These are phyloP conservation scores for Ceratosolen fusciceps DNA, from an alignment of 1,140 invertebrate species.

Conservation along the genomic window DNA sequence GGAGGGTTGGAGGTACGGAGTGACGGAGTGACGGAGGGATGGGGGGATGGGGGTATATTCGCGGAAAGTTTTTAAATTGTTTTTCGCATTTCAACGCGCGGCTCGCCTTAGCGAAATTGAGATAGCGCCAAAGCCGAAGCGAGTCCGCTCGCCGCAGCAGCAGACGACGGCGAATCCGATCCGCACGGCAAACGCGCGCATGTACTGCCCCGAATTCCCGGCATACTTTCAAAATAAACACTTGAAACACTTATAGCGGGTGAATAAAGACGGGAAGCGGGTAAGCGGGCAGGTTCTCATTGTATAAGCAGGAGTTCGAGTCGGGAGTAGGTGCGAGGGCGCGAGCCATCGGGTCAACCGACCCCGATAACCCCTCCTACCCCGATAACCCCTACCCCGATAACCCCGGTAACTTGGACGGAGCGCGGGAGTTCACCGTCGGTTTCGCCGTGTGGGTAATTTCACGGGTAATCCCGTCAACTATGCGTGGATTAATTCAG, in stretches of 20 bases:
- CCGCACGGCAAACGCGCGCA: not conserved
- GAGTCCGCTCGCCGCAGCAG: too few species aligned
- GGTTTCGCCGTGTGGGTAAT: constrained; percentile 46
- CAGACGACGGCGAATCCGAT: too few species aligned
- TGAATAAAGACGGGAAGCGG: not conserved
- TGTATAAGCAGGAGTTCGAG: not conserved
- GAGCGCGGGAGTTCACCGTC: not conserved
- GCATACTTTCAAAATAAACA: not conserved
- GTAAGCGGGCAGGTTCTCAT: not conserved
- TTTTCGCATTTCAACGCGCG: not conserved
- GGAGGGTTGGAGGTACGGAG: too few species aligned
- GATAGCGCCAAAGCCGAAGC: too few species aligned
- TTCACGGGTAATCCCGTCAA: constrained; percentile 55
- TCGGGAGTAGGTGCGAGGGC: too few species aligned
- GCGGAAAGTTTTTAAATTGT: too few species aligned
- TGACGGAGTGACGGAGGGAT: too few species aligned
- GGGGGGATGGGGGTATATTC: too few species aligned
- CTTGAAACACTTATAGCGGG: too few species aligned
- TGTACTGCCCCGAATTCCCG: not conserved
- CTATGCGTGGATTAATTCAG: constrained; percentile 55
- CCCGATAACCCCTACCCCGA: too few species aligned
- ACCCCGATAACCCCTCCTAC: not conserved
- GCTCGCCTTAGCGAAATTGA: not conserved
- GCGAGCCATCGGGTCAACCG: too few species aligned
- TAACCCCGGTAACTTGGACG: not conserved